Evolutionary conservation across 1,140 invertebrate genomes (phyloP), one percentile per base, ranked within the genome.

Genomic region (Calycopis cecrops): DNA sequence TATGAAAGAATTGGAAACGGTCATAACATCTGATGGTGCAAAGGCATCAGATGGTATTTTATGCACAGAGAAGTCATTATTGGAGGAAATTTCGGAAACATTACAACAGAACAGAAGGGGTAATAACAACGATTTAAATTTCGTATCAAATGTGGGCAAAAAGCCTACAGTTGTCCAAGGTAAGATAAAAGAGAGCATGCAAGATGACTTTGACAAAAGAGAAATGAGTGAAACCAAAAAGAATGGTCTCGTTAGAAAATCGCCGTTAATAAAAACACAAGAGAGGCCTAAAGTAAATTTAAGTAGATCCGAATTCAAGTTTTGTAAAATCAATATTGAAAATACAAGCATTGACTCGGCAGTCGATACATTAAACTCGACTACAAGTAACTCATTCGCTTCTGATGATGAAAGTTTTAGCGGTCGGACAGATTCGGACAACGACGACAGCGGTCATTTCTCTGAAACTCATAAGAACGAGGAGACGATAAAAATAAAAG

Each of bases 51-150:
- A 76, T 60, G 73, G 66, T 34, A 81, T 88, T 56, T 67, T 73
- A 56, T 88, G 87, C 55, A 89, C 90, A 67, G 92, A 92, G 78
- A 92, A 92, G 71, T 92, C 91, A 0, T 69, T 92, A 50, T 67
- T 92, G 1, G 92, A 92, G 69, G 92, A 92, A 83, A 92, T 92
- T 67, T 91, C 91, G 1, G 92, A 92, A 74, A 92, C 92, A 3
- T 80, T 92, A 59, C 89, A 90, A 73, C 89, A 89, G 58, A 88
- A 88, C 48, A 73, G 86, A 66, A 78, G 87, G 50, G 73, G 72
- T 51, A 62, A 61, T 9, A 42, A 53, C 38, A 63, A 55, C 9
- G 78, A 82, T 9, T 49, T 76, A 10, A 73, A 68, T 52, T 65
- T 77, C 44, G 65, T 72, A 21, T 69, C 76, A 59, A 75, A 67